Evolutionary conservation across 2,113 vertebrate species (phyloP).

Genomic region (Pseudorhombus dupliciocellatus): DNA sequence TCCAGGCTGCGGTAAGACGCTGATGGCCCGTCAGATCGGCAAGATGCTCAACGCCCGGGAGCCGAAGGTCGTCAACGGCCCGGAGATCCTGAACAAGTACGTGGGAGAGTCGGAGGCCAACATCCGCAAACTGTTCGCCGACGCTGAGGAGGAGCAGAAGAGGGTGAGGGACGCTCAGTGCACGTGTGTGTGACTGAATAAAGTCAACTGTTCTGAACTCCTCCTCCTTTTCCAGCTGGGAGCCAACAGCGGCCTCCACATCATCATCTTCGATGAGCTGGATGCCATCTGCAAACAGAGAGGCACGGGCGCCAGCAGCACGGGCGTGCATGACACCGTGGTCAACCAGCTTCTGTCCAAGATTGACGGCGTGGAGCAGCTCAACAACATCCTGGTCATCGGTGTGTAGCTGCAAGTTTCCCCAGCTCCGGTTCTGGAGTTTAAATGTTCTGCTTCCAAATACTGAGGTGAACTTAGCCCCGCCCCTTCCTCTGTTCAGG

Average conservation of each 20-base stretch:
- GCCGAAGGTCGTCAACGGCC: conserved; percentile 96
- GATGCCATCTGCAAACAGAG: conserved; percentile 99
- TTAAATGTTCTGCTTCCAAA: no score
- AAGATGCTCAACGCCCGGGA: conserved; percentile 98
- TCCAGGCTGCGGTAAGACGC: conserved; percentile 96
- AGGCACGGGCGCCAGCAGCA: conserved; percentile 95
- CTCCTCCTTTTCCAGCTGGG: conserved; percentile 83
- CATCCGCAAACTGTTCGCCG: conserved; percentile 97
- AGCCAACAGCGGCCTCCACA: conserved; percentile 97
- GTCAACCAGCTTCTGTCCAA: conserved; percentile 99
- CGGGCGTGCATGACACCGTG: conserved; percentile 95
- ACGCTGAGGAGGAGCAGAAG: conserved; percentile 97
- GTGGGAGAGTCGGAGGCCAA: conserved; percentile 98
- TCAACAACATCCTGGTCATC: conserved; percentile 99
- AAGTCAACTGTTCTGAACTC: not conserved
- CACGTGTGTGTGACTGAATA: not conserved
- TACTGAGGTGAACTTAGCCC: no score
- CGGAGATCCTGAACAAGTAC: conserved; percentile 97
- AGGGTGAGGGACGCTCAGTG: conserved; percentile 79
- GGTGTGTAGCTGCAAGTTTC: conserved; percentile 76
- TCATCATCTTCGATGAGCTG: conserved; percentile 98
- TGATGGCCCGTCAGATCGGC: conserved; percentile 97
- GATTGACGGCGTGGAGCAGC: conserved; percentile 97
- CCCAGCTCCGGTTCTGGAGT: no score
- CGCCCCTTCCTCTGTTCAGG: conserved; percentile 73